A percentile compares a stretch with the other conserved stretches of the same genome.
These are phyloP conservation scores for Trachelipus rathkii DNA, from an alignment of 1,140 invertebrate genomes.

Conservation along the genomic window DNA sequence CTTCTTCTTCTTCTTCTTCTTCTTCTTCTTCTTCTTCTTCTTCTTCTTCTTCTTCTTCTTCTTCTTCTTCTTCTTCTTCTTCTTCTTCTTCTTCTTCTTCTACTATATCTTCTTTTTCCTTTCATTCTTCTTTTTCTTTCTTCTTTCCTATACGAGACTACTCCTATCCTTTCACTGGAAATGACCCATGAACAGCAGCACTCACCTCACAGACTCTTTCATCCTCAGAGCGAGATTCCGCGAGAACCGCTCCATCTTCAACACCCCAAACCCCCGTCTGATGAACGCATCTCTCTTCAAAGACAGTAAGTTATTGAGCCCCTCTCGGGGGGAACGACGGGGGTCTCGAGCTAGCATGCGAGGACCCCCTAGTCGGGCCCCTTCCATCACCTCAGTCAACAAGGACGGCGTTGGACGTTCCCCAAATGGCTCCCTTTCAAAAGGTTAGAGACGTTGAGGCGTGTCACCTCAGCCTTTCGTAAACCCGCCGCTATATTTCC, in stretches of 20 bases:
- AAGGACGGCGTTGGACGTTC: slow-evolving; percentile 36
- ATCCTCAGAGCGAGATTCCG: slow-evolving; percentile 75
- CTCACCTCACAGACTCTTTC: neutral
- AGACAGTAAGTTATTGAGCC: slow-evolving; percentile 72
- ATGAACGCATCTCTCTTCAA: slow-evolving; percentile 65
- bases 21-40: too few relatives aligned
- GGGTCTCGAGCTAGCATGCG: slow-evolving; percentile 61
- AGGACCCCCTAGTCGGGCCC: slow-evolving; percentile 71
- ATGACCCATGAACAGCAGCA: neutral
- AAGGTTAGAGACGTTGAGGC: slow-evolving; percentile 36
- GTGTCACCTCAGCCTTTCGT: slow-evolving; percentile 14
- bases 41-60: too few relatives aligned
- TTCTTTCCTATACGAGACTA: neutral
- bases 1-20: too few relatives aligned
- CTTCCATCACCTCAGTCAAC: slow-evolving; percentile 52
- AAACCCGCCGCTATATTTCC: slow-evolving; percentile 20
- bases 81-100: too few relatives aligned
- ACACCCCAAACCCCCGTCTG: slow-evolving; percentile 76
- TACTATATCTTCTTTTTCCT: too few relatives aligned
- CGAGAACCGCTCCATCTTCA: slow-evolving; percentile 87
- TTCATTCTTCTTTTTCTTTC: neutral
- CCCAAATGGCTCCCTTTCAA: slow-evolving; percentile 43
- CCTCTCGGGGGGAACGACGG: slow-evolving; percentile 61
- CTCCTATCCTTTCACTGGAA: neutral
- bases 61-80: too few relatives aligned